Evolutionary conservation across 1,140 invertebrate genomes (phyloP), one percentile per base, ranked within the genome.

Genomic region (Calliopsis andreniformis): DNA sequence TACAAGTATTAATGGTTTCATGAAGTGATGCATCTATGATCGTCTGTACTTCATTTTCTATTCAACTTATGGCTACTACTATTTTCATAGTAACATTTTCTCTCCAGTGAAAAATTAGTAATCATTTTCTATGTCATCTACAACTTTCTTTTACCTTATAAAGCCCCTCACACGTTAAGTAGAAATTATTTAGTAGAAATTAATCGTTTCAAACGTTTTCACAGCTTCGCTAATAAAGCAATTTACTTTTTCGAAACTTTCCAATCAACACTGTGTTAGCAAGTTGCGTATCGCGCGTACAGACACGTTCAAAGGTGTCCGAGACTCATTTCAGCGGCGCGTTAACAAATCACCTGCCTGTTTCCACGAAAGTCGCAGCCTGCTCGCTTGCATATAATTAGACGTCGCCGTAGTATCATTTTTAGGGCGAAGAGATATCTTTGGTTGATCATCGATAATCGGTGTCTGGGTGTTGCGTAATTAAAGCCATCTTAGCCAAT

Each of bases 161-260:
- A n/a, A n/a, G n/a, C n/a, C n/a, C n/a, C n/a, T n/a, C n/a, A n/a
- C n/a, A n/a, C n/a, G n/a, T n/a, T n/a, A n/a, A n/a, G n/a, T n/a
- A n/a, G n/a, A n/a, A n/a, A n/a, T n/a, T n/a, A n/a, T n/a, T n/a
- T n/a, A n/a, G n/a, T n/a, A n/a, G n/a, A n/a, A n/a, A n/a, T n/a
- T n/a, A n/a, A n/a, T n/a, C n/a, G n/a, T n/a, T n/a, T n/a, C n/a
- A n/a, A n/a, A n/a, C n/a, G n/a, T n/a, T n/a, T n/a, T n/a, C n/a
- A n/a, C n/a, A n/a, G 35, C 35, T 39, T 3, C 35, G n/a, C 76
- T 69, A 70, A 81, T 76, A 62, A 80, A 81, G 35, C 76, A 73
- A 79, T 80, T 83, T 58, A 39, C 39, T 43, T 59, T 73, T 71
- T 75, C 59, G 69, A 75, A 56, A 69, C 39, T 76, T 68, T 10